A percentile compares a stretch with the other conserved stretches of the same genome.
phyloP scores from a whole-genome alignment of 2,113 vertebrate genomes.

The Anthoscopus minutus region DNA sequence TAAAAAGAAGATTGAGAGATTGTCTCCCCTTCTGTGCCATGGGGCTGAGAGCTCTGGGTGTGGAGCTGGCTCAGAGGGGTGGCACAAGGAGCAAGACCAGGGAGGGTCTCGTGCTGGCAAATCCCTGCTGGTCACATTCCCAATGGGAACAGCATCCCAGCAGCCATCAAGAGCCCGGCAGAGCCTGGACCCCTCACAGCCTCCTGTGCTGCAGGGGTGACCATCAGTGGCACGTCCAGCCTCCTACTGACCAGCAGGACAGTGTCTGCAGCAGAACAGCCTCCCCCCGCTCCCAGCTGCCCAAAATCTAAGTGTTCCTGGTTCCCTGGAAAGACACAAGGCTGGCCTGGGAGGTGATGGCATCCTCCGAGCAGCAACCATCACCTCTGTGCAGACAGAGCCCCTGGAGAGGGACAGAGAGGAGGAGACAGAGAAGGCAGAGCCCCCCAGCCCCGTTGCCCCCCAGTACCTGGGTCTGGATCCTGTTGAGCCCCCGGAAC shows the following conservation, averaged over 20 bases:
- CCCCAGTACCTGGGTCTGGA: constrained; percentile 93
- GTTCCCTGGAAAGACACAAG: not conserved
- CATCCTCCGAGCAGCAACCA: not conserved
- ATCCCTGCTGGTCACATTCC: not conserved
- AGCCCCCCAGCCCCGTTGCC: not conserved
- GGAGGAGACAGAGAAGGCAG: not conserved
- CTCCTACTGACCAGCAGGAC: not conserved
- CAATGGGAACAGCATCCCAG: not conserved
- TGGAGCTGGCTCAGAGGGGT: not conserved
- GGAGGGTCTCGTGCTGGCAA: accelerated
- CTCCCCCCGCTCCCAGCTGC: not conserved
- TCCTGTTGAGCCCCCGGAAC: constrained; percentile 97
- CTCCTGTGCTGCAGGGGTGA: not conserved
- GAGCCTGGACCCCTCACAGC: accelerated
- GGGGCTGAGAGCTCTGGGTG: not conserved
- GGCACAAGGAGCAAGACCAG: not conserved
- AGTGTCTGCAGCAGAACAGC: not conserved
- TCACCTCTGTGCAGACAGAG: not conserved
- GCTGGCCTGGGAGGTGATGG: not conserved
- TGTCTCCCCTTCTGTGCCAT: not conserved
- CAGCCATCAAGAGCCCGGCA: not conserved
- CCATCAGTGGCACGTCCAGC: not conserved
- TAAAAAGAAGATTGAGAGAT: accelerated
- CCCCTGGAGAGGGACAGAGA: not conserved
- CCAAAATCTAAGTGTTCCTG: not conserved